These are phyloP conservation scores for Calameuta filiformis DNA, from an alignment of 2,888 invertebrate genomes.

Conservation along the genomic window DNA sequence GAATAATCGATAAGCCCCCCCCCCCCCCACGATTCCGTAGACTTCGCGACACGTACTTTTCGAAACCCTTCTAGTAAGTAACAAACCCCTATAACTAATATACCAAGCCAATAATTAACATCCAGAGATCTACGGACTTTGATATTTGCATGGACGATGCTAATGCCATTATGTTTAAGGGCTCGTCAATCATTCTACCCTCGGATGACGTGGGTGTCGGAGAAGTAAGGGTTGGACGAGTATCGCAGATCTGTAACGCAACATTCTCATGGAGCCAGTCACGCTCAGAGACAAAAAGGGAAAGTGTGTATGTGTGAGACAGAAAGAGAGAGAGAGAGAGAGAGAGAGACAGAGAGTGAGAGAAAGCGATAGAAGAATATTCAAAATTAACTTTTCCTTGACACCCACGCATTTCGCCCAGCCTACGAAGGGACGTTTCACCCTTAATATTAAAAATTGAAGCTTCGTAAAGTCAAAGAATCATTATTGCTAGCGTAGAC, in stretches of 20 bases:
- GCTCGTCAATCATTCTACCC: conserved; percentile 49
- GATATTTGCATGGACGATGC: conserved; percentile 43
- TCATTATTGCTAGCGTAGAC: background rate
- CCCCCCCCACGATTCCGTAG: background rate
- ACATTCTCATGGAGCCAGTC: background rate
- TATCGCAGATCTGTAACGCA: background rate
- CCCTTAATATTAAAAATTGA: background rate
- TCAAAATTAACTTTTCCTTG: conserved; percentile 25
- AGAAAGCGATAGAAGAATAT: conserved; percentile 12
- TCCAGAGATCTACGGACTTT: conserved; percentile 11
- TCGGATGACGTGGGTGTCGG: conserved; percentile 24
- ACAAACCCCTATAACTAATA: background rate
- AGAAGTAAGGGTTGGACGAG: background rate
- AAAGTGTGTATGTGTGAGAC: too few species aligned
- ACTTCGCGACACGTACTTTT: background rate
- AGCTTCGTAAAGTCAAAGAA: background rate
- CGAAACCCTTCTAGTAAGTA: background rate
- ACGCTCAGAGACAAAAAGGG: background rate
- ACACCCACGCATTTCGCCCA: background rate
- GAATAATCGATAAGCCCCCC: background rate
- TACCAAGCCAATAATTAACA: background rate
- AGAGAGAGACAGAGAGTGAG: background rate
- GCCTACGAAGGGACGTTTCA: background rate
- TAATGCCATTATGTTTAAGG: conserved; percentile 51
- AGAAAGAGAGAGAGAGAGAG: background rate